Percentiles rank a stretch among this genome's conserved stretches.
Conservation (phyloP, 2,888 invertebrate genomes). For the Stenurella melanura region DNA sequence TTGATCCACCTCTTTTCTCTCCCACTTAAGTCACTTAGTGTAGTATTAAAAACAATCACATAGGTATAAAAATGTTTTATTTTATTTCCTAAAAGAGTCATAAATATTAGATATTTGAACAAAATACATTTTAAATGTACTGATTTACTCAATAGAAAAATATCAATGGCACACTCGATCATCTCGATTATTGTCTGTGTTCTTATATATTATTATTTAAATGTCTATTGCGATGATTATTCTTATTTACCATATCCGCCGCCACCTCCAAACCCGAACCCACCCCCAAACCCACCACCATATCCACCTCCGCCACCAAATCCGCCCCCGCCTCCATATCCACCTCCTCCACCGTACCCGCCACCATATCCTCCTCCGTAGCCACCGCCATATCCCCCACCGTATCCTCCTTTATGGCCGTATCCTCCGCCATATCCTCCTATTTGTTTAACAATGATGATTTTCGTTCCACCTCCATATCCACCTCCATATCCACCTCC, state of each 20-base stretch:
- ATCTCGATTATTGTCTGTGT: background rate
- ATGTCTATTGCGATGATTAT: background rate
- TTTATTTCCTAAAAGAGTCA: background rate
- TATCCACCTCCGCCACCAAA: conserved; percentile 20
- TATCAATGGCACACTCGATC: background rate
- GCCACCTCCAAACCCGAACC: background rate
- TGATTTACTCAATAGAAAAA: background rate
- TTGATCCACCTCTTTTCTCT: too few relatives aligned
- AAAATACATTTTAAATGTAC: background rate
- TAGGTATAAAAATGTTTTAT: background rate
- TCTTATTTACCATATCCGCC: background rate
- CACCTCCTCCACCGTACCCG: background rate
- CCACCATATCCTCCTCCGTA: background rate
- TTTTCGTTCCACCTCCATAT: conserved; percentile 18
- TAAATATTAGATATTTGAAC: background rate
- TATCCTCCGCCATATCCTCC: background rate
- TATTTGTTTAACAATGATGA: background rate
- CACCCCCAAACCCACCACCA: conserved; percentile 17
- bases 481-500: background rate
- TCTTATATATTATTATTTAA: background rate
- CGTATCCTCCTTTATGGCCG: background rate
- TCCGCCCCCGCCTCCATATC: background rate
- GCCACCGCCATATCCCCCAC: background rate
- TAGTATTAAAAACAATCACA: too few relatives aligned
- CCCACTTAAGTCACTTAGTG: too few relatives aligned